Base-by-base conservation (phyloP, 1,140 invertebrate genomes). In the Lucilia cuprina region DNA sequence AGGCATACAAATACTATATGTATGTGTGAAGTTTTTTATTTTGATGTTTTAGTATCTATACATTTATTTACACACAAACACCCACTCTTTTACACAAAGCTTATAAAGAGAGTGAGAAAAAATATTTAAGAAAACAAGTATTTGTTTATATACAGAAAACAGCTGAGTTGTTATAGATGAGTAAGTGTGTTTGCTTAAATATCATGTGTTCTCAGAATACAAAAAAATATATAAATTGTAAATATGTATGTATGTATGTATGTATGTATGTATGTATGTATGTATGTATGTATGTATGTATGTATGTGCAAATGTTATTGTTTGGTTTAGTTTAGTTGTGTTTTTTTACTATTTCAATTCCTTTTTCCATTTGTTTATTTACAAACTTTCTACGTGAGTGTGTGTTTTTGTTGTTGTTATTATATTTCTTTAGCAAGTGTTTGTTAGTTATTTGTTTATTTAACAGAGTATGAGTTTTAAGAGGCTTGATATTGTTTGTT, bases 61-160 rank as follows among this genome's bases (percentile, higher is more conserved):
- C 55, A 60, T n/a, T 60, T 60, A 70, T 19, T 21, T 21, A 70
- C n/a, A 21, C 19, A 17, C 41, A 41, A 0, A 2, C 41, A 41
- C 41, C 5, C 41, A 2, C 5, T 41, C 41, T 8, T 41, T 5
- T 41, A 41, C 0, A 10, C 41, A 8, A n/a, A 7, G 0, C 41
- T 41, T 41, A 41, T 41, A 8, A 30, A 30, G 41, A 41, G 14
- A 17, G 14, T 17, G 7, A 60, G 7, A 60, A 60, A n/a, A 60
- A 60, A 17, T 0, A 60, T n/a, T n/a, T 30, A 30, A n/a, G 14
- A 60, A 60, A 60, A 60, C 55, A 60, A 70, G 21, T 21, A 25
- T 21, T 70, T 70, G 65, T 70, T 70, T 70, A 9, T 70, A 70
- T 70, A 70, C 65, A 70, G 65, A 70, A 70, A 70, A 70, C 65